These are phyloP conservation scores for Xiphophorus hellerii DNA, from an alignment of 2,113 vertebrate species.

Conservation along the genomic window DNA sequence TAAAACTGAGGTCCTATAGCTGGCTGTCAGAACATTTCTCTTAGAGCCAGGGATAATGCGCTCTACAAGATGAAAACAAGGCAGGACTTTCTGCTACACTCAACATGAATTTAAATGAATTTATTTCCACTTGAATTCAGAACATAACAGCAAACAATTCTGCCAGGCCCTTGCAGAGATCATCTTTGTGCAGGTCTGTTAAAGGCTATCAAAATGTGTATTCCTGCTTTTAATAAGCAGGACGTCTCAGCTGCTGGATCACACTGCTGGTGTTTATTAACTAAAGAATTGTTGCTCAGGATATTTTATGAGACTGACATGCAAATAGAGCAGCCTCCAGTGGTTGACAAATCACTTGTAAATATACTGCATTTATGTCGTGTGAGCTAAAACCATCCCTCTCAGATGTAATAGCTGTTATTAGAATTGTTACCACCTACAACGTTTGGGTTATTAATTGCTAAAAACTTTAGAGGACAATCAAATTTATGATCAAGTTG, in stretches of 20 bases:
- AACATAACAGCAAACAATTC: not conserved
- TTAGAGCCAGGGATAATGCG: constrained; percentile 5
- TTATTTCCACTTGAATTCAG: not conserved
- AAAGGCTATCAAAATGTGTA: not conserved
- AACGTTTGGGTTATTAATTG: too few relatives aligned
- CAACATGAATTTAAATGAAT: not conserved
- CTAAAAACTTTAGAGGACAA: not conserved
- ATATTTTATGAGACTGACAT: not conserved
- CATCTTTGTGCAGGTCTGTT: not conserved
- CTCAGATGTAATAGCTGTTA: not conserved
- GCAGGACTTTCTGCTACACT: not conserved
- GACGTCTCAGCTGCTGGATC: not conserved
- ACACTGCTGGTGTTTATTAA: not conserved
- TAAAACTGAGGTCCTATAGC: not conserved
- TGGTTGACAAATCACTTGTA: not conserved
- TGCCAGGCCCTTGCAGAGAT: not conserved
- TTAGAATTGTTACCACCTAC: not conserved
- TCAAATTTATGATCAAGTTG: not conserved
- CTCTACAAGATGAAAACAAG: constrained; percentile 13
- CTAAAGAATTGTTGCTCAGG: not conserved
- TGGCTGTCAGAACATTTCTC: constrained; percentile 17
- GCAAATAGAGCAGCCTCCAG: not conserved
- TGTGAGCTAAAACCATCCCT: not conserved
- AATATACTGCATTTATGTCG: not conserved
- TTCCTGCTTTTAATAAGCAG: not conserved